Evolutionary conservation across 2,888 invertebrate species (phyloP), one percentile per base, ranked within the genome.

Genomic region (Osmoderma eremita): DNA sequence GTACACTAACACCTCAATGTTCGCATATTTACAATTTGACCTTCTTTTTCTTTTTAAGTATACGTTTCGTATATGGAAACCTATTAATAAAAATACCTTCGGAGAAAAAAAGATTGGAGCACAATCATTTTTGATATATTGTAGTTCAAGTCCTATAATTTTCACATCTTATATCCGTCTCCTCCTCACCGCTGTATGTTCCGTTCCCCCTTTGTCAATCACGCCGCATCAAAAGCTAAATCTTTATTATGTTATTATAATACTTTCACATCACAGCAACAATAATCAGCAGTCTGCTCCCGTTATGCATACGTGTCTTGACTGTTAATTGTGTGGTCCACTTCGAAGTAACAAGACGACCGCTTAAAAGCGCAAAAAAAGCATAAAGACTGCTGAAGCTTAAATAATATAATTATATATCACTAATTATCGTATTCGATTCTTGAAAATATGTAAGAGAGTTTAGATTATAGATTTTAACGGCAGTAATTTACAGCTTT

Each of bases 271-370:
- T 61, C 58, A 45, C 58, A 61, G 58, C 45, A 61, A 61, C 58
- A 61, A 61, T 61, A 61, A 61, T 61, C 45, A 61, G 42, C 58
- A 61, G 58, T 30, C 58, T 61, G 58, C 58, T 61, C 58, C 58
- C 58, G 58, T 61, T 61, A 61, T 30, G 30, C n/a, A n/a, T n/a
- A n/a, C 58, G 45, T 61, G 45, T 61, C 58, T 61, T 41, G 30
- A 61, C 58, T 61, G 58, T 61, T 61, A 61, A 61, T 61, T 61
- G 58, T 61, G 58, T 61, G 58, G 48, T 61, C 58, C 58, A 61
- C 45, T 61, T 61, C 58, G 30, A 36, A 20, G 58, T 61, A 61
- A 24, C 58, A 36, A 45, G 58, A 61, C 58, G 30, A 61, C 42
- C 42, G 41, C 58, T 42, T 58, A 42, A 58, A 24, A 42, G 42